Evolutionary conservation across 2,113 vertebrate genomes (phyloP), one percentile per base, ranked within the genome.

Genomic region (Leiothrix lutea): DNA sequence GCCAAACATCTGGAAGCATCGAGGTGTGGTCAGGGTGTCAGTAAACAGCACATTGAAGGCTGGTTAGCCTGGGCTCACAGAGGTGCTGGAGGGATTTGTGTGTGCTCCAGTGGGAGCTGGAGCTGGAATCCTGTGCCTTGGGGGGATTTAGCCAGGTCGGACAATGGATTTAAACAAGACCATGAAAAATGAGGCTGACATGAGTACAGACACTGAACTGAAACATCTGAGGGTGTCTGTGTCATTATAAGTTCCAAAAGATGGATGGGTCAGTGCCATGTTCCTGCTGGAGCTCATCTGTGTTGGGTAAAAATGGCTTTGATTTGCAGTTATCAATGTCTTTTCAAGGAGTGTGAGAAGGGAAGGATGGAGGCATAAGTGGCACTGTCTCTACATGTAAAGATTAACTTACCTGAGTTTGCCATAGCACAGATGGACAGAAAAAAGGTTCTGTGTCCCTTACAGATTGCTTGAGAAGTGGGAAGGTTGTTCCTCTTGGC

Each of bases 371-470:
- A 24, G 21, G 19, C 3, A 6, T 35, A 23, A 44, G 50, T 67
- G 66, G 9, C 53, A 80, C 57, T 82, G 60, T 85, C 74, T 96
- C 50, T 69, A 3, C 23, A 6, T 57, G 58, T 66, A 66, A 83
- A 93, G 82, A 90, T 91, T 75, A 47, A 80, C 73, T 54, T 73
- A n/a, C 50, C 70, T 65, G 91, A 88, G 80, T 53, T 92, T 83
- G 75, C 79, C 72, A 42, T 53, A 84, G 57, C 57, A 80, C 58
- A 91, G 60, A 3, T 25, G 54, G 93, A 88, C 64, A 54, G 82
- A 75, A 75, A n/a, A n/a, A 75, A 73, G 60, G 75, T 51, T 14
- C 6, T 38, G 51, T 51, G 40, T 78, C 47, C 33, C 58, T 90
- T 47, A 14, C 3, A 25, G 51, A 24, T 96, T 73, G 85, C 87